Evolutionary conservation across 2,797 vertebrate species (phyloP).

Genomic region (Pseudochaenichthys georgianus): DNA sequence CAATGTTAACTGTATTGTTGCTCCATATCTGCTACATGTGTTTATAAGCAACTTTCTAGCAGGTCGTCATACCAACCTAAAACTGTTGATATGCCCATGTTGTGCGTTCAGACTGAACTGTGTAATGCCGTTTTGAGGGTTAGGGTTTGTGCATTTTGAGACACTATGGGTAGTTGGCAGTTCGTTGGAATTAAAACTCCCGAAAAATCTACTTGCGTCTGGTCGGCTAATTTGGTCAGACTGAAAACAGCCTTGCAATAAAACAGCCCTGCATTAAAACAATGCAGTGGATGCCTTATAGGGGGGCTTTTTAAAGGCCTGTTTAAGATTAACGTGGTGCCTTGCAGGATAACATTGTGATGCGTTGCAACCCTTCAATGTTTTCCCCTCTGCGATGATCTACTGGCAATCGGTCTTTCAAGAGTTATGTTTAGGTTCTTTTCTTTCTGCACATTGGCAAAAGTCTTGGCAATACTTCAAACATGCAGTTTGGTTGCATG

Average conservation of each 20-base stretch:
- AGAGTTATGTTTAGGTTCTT: background rate
- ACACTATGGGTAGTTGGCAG: background rate
- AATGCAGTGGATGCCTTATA: background rate
- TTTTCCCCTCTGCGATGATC: background rate
- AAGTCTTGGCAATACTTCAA: background rate
- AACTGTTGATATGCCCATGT: background rate
- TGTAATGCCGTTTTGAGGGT: background rate
- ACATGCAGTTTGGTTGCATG: background rate
- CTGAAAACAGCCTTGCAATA: background rate
- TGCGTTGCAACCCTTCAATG: background rate
- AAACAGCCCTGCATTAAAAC: background rate
- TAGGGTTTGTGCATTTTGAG: background rate
- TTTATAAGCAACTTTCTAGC: background rate
- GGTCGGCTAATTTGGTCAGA: background rate
- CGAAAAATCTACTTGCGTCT: background rate
- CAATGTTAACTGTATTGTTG: background rate
- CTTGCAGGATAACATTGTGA: background rate
- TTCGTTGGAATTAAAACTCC: conserved; percentile 3
- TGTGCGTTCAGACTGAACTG: background rate
- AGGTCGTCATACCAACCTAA: background rate
- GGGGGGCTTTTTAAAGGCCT: background rate
- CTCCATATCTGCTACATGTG: background rate
- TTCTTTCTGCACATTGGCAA: background rate
- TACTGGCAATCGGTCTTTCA: background rate
- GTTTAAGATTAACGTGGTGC: background rate